These are phyloP conservation scores for Nemotelus nigrinus DNA, from an alignment of 2,888 invertebrate species.

Conservation along the genomic window DNA sequence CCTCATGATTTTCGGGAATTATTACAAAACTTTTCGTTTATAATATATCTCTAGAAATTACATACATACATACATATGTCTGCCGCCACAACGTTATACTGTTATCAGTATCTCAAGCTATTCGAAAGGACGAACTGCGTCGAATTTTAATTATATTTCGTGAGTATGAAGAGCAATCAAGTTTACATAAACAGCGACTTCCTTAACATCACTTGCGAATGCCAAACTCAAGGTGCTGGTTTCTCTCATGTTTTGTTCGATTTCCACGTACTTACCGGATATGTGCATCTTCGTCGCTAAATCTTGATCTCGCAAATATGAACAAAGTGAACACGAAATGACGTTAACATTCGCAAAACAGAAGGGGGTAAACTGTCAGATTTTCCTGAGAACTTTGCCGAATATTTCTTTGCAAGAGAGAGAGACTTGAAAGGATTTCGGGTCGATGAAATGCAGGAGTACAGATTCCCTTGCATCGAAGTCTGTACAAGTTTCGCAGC, in stretches of 20 bases:
- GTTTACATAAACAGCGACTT: conserved; percentile 22
- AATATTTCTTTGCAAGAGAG: neutral
- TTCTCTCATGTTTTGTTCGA: too few species aligned
- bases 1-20: neutral
- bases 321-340: neutral
- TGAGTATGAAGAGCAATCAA: conserved; percentile 36
- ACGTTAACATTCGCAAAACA: neutral
- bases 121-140: neutral
- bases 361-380: neutral
- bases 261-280: too few species aligned
- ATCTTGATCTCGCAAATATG: too few species aligned
- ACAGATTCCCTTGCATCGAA: too few species aligned
- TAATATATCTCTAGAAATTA: neutral
- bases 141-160: conserved; percentile 31
- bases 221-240: neutral
- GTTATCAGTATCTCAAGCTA: neutral
- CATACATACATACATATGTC: neutral
- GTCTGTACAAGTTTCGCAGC: neutral
- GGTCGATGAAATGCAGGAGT: too few species aligned
- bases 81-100: neutral
- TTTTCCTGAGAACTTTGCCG: conserved; percentile 17
- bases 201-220: conserved; percentile 24
- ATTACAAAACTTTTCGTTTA: neutral
- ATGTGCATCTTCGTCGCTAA: too few species aligned
- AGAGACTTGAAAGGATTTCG: too few species aligned